Evolutionary conservation across 2,888 invertebrate species (phyloP).

Genomic region (Trissonchulus sp.): DNA sequence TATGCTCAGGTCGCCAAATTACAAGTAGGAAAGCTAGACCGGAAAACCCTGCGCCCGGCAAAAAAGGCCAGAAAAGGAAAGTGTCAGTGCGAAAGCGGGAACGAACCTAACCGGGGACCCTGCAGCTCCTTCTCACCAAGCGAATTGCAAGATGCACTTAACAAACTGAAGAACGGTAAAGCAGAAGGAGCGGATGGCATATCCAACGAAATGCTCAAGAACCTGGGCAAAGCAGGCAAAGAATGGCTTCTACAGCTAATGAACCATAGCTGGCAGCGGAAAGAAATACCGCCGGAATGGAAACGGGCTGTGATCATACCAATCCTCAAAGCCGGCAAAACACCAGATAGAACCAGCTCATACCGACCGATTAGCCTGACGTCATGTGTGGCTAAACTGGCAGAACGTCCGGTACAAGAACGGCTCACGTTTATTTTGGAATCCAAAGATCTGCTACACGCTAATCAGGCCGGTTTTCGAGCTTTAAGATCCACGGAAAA

Average conservation of each 20-base stretch:
- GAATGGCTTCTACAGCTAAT: not conserved
- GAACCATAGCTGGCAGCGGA: not conserved
- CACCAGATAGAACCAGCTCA: not conserved
- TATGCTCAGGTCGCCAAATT: not conserved
- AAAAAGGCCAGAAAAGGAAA: constrained; percentile 1
- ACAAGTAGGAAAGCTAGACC: too few relatives aligned
- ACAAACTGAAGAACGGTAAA: constrained; percentile 5
- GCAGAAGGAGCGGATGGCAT: not conserved
- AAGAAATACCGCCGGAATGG: not conserved
- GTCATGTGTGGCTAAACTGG: not conserved
- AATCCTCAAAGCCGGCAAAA: not conserved
- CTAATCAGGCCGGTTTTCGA: too few relatives aligned
- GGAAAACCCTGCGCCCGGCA: too few relatives aligned
- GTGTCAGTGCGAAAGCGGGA: not conserved
- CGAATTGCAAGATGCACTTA: not conserved
- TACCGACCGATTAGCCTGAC: constrained; percentile 1
- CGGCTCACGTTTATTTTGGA: too few relatives aligned
- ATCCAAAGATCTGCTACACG: too few relatives aligned
- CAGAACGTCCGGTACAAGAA: too few relatives aligned
- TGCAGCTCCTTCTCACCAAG: too few relatives aligned
- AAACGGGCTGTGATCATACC: not conserved
- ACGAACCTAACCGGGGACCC: too few relatives aligned
- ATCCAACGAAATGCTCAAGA: not conserved
- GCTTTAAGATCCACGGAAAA: too few relatives aligned
- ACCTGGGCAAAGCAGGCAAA: not conserved